Evolutionary conservation across 2,888 invertebrate species (phyloP).

Genomic region (Scaptomyza polygonia): DNA sequence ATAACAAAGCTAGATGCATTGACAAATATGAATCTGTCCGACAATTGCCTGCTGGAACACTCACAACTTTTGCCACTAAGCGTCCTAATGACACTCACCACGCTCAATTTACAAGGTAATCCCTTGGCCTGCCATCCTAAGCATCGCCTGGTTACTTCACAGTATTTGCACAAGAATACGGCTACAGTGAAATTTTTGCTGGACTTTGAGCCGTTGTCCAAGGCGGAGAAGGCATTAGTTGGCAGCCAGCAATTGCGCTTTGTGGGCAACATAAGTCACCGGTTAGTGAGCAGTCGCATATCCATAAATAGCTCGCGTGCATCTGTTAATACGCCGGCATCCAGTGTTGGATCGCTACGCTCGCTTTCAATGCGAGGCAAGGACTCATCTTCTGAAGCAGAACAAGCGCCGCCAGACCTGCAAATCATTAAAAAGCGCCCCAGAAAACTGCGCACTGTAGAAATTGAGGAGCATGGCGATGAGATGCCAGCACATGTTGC

Average conservation of each 20-base stretch:
- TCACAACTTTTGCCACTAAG: slow-evolving; percentile 86
- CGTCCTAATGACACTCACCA: slow-evolving; percentile 85
- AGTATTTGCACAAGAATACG: slow-evolving; percentile 86
- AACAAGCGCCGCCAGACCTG: slow-evolving; percentile 22
- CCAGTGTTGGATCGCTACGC: slow-evolving; percentile 81
- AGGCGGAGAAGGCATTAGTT: slow-evolving; percentile 85
- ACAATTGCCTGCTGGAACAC: slow-evolving; percentile 88
- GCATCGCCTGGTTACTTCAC: slow-evolving; percentile 86
- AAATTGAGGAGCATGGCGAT: slow-evolving; percentile 75
- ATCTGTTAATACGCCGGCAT: slow-evolving; percentile 76
- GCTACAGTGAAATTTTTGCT: slow-evolving; percentile 86
- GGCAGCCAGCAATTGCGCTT: slow-evolving; percentile 83
- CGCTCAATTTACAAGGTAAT: slow-evolving; percentile 87
- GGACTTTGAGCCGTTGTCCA: slow-evolving; percentile 85
- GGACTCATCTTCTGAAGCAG: slow-evolving; percentile 51
- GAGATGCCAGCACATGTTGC: slow-evolving; percentile 2
- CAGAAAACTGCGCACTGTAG: slow-evolving; percentile 85
- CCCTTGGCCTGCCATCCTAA: slow-evolving; percentile 87
- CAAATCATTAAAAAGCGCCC: slow-evolving; percentile 66
- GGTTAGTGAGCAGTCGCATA: slow-evolving; percentile 26
- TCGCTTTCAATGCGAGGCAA: slow-evolving; percentile 51
- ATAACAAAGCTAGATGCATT: slow-evolving; percentile 86
- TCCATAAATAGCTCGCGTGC: slow-evolving; percentile 55
- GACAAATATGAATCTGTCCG: slow-evolving; percentile 87
- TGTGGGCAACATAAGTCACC: slow-evolving; percentile 56